Percentiles rank a stretch among this genome's conserved stretches.
Conservation (phyloP, 2,888 invertebrate genomes). For the Apamea epomidion region DNA sequence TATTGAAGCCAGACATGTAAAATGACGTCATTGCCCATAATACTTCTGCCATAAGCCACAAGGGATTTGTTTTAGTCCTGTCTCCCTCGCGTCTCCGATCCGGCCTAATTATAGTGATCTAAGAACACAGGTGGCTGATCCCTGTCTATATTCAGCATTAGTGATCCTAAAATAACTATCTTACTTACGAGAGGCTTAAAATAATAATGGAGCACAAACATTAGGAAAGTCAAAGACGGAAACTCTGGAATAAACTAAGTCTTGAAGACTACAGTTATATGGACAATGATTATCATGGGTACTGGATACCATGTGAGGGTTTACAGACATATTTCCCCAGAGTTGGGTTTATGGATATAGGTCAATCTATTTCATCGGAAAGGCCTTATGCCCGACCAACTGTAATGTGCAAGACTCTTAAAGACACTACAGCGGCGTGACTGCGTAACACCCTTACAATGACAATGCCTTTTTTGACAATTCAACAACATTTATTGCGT, state of each 20-base stretch:
- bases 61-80: conserved; percentile 41
- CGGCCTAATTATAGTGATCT: conserved; percentile 45
- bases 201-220: conserved; percentile 19
- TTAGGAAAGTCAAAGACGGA: background rate
- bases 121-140: conserved; percentile 55
- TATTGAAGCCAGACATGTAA: conserved; percentile 1
- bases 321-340: conserved; percentile 24
- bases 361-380: background rate
- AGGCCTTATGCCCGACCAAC: background rate
- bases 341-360: background rate
- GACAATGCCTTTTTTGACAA: background rate
- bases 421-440: background rate
- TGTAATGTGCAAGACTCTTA: background rate
- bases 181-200: conserved; percentile 16
- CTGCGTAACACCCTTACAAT: background rate
- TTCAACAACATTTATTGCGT: background rate
- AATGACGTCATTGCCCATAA: conserved; percentile 18
- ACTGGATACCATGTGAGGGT: background rate
- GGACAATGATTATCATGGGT: background rate
- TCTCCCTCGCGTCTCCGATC: conserved; percentile 15
- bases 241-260: background rate
- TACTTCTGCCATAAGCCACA: conserved; percentile 24
- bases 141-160: conserved; percentile 40
- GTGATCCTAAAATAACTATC: conserved; percentile 30
- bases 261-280: background rate